phyloP scores from a whole-genome alignment of 1,140 invertebrate species.

The Sarcophaga bullata region DNA sequence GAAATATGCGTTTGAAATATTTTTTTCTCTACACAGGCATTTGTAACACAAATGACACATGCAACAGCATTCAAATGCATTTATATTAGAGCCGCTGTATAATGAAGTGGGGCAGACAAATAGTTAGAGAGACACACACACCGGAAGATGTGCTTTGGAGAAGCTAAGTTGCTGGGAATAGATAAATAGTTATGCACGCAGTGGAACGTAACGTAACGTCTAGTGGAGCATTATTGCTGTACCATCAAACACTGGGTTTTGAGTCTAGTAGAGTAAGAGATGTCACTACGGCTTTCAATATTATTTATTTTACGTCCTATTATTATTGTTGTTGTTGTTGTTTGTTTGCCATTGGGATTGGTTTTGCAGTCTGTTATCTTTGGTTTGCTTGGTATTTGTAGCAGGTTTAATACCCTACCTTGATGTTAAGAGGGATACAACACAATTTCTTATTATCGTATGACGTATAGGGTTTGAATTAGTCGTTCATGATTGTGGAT shows the following conservation, averaged over 20 bases:
- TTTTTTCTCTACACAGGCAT: conserved; percentile 14
- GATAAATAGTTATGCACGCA: neutral
- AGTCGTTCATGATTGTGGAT: neutral
- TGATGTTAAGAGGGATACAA: no score
- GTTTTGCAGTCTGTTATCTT: neutral
- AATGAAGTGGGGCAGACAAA: neutral
- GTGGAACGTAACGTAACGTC: neutral
- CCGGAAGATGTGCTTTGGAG: neutral
- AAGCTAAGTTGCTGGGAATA: neutral
- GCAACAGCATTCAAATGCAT: neutral
- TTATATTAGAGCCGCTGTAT: no score
- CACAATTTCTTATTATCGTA: neutral
- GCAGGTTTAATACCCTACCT: neutral
- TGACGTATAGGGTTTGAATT: neutral
- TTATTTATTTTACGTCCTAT: no score
- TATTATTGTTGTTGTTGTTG: neutral
- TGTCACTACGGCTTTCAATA: neutral
- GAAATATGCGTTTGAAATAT: conserved; percentile 32
- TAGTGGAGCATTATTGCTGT: neutral
- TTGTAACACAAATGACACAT: neutral
- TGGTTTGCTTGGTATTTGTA: conserved; percentile 17
- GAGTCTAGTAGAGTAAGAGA: neutral
- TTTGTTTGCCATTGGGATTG: neutral
- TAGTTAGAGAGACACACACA: neutral
- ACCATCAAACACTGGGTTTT: neutral